Conservation (phyloP, 2,888 invertebrate species). For the Cataglyphis cursor region DNA sequence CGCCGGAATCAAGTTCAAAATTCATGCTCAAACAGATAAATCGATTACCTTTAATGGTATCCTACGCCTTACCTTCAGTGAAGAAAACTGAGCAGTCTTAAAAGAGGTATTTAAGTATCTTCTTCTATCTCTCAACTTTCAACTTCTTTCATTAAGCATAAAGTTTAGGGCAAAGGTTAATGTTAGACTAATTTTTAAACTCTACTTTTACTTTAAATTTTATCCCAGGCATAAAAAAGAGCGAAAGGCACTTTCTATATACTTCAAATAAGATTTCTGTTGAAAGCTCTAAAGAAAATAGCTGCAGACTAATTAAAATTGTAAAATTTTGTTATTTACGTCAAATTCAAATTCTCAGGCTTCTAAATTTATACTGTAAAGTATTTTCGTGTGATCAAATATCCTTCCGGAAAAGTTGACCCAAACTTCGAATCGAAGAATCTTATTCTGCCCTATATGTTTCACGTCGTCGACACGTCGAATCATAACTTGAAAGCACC, state of each 20-base stretch:
- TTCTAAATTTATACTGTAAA: neutral
- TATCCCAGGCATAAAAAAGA: neutral
- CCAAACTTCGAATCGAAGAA: constrained; percentile 21
- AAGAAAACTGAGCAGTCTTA: constrained; percentile 16
- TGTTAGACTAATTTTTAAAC: constrained; percentile 17
- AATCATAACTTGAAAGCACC: constrained; percentile 68
- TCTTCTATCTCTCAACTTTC: constrained; percentile 2
- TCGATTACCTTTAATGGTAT: constrained; percentile 29
- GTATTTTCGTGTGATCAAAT: neutral
- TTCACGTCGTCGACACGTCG: constrained; percentile 55
- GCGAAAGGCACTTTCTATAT: neutral
- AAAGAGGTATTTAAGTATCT: neutral
- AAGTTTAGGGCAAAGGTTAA: constrained; percentile 20
- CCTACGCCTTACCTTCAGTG: neutral
- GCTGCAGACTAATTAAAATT: neutral
- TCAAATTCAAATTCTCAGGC: neutral
- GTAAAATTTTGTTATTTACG: neutral
- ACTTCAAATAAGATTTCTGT: constrained; percentile 14
- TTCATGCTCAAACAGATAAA: constrained; percentile 1
- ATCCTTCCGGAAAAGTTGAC: neutral
- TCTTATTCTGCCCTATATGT: constrained; percentile 15
- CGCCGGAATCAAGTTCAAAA: neutral
- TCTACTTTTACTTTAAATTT: constrained; percentile 8
- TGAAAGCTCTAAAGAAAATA: neutral
- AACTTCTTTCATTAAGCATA: constrained; percentile 16